phyloP scores from a whole-genome alignment of 1,140 invertebrate species.

The Prorops nasuta region DNA sequence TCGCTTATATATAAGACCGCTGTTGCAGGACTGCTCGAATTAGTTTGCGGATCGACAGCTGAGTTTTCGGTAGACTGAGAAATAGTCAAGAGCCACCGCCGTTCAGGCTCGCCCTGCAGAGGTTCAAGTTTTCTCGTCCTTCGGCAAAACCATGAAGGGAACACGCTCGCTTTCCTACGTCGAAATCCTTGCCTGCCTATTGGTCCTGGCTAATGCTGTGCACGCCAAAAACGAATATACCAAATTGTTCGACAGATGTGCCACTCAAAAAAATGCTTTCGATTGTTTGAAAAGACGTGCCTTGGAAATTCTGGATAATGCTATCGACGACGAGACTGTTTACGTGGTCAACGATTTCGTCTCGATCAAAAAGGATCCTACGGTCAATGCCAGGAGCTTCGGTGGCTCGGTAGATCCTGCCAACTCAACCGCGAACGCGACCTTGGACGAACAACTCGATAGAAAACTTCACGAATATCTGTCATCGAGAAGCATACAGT shows the following conservation, averaged over 20 bases:
- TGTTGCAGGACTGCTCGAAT: conserved; percentile 4
- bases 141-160: not conserved
- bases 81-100: not conserved
- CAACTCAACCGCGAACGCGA: conserved; percentile 35
- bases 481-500: conserved; percentile 45
- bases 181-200: too few relatives aligned
- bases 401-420: conserved; percentile 12
- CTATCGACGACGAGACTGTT: conserved; percentile 59
- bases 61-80: not conserved
- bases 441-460: conserved; percentile 46
- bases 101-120: not conserved
- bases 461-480: conserved; percentile 49
- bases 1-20: conserved; percentile 28
- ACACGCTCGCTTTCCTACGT: not conserved
- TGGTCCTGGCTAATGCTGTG: conserved; percentile 6
- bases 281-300: conserved; percentile 60
- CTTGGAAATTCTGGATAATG: conserved; percentile 57
- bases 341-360: conserved; percentile 60
- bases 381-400: conserved; percentile 7
- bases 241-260: conserved; percentile 46
- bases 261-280: conserved; percentile 48
- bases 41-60: conserved; percentile 17
- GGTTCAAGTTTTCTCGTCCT: not conserved
- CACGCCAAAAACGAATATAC: conserved; percentile 34
- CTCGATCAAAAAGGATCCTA: conserved; percentile 56